Evolutionary conservation across 2,797 vertebrate species (phyloP), one percentile per base, ranked within the genome.

Genomic region (Gambusia yucatana): DNA sequence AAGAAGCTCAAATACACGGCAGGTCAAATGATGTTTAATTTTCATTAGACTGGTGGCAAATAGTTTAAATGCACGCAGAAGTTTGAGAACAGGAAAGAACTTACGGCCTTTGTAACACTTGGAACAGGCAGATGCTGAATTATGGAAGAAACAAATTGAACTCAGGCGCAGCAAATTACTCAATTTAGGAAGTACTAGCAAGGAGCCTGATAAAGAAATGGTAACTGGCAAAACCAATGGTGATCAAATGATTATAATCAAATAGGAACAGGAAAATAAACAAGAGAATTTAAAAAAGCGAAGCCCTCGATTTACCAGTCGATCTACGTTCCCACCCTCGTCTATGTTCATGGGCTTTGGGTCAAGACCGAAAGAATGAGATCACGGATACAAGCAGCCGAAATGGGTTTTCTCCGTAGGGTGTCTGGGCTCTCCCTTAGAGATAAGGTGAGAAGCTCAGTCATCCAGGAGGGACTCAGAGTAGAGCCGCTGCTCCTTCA

Each of bases 91-190:
- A 70, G 48, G 81, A 72, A 81, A 72, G 84, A 44, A 39, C 44
- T 36, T 9, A 57, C 47, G 67, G 72, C 77, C 52, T 73, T 41
- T 55, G 71, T 71, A 82, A 81, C 82, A 86, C 75, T 86, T 86
- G 43, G 73, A 84, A 75, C 46, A 77, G 79, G 76, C 75, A 82
- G 55, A 9, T 55, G 65, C 46, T 82, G 63, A 91, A 83, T 77
- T 72, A 82, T 76, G 48, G 74, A 83, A 78, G 75, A 72, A 77
- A 65, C 75, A 91, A 93, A 94, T 94, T 91, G 86, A 84, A 90
- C 91, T 95, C 92, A 93, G 89, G 92, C 93, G 85, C 30, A 87
- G 83, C 71, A 88, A 76, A 90, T 95, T 94, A 93, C 84, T 85
- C 84, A 91, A 91, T 95, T 94, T 86, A 86, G 39, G 52, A 13